Percentiles rank a stretch among this genome's conserved stretches.
phyloP scores from a whole-genome alignment of 2,888 invertebrate genomes.

The Calephelis perditalis region DNA sequence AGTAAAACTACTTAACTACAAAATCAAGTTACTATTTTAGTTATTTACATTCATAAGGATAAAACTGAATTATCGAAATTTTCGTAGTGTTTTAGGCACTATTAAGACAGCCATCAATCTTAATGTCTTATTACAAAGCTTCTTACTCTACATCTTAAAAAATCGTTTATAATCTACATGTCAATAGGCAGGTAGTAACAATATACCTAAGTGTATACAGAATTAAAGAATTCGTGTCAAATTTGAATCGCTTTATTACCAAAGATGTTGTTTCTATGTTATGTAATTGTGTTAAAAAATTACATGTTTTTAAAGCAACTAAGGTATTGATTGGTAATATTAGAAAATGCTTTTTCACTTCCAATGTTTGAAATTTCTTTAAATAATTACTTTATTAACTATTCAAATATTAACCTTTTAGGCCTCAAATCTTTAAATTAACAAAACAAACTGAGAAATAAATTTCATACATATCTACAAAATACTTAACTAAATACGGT shows the following conservation, averaged over 20 bases:
- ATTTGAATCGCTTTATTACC: neutral
- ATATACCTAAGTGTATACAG: conserved; percentile 55
- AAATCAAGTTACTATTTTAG: conserved; percentile 12
- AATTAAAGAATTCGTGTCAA: conserved; percentile 33
- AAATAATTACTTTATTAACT: too few relatives aligned
- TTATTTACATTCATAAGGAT: conserved; percentile 42
- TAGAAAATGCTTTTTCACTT: neutral
- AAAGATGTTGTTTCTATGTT: neutral
- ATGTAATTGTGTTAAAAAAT: too few relatives aligned
- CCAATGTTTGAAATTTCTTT: too few relatives aligned
- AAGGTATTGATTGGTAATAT: neutral
- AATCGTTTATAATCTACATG: conserved; percentile 67
- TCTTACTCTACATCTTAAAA: conserved; percentile 59
- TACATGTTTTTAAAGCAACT: too few relatives aligned
- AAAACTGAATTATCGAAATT: conserved; percentile 75
- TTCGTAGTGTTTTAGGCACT: conserved; percentile 78
- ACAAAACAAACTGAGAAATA: too few relatives aligned
- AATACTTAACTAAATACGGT: too few relatives aligned
- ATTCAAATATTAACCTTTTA: too few relatives aligned
- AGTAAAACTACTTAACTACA: conserved; percentile 14
- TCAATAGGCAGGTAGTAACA: conserved; percentile 76
- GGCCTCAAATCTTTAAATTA: too few relatives aligned
- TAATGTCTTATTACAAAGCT: conserved; percentile 72
- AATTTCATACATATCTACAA: too few relatives aligned
- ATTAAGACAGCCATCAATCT: conserved; percentile 79